phyloP scores from a whole-genome alignment of 53 echinoderm and acorn worm species.

The Apostichopus leukothele region DNA sequence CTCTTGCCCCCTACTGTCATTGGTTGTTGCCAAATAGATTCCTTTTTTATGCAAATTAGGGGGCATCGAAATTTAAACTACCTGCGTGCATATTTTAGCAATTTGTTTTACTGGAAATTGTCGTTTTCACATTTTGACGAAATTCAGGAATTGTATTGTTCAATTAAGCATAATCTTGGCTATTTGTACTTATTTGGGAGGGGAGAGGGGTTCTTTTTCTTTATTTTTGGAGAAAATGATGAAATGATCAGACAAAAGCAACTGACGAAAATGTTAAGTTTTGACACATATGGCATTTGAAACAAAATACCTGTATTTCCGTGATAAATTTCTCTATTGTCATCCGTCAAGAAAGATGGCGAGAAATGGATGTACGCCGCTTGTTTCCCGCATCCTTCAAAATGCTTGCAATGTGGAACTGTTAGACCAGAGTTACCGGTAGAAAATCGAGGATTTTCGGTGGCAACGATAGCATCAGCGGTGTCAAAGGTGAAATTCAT shows the following conservation, averaged over 20 bases:
- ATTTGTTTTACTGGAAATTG: too few species aligned
- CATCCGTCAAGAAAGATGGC: conserved; percentile 45
- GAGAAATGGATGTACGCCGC: conserved; percentile 60
- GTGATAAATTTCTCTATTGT: conserved; percentile 9
- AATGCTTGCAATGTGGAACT: conserved; percentile 58
- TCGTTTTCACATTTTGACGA: too few species aligned
- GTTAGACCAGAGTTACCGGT: neutral
- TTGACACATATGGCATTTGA: neutral
- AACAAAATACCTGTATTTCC: conserved; percentile 27
- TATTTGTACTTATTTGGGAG: too few species aligned
- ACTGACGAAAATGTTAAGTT: neutral
- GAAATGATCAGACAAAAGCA: neutral
- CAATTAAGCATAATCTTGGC: neutral
- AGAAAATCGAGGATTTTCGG: conserved; percentile 59
- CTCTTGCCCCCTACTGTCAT: too few species aligned
- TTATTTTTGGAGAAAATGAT: too few species aligned
- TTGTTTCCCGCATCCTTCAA: conserved; percentile 62
- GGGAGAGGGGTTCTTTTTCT: too few species aligned
- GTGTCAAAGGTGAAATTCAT: conserved; percentile 60
- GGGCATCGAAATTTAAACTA: too few species aligned
- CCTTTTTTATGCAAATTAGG: too few species aligned
- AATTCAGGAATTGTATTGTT: too few species aligned
- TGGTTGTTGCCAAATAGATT: too few species aligned
- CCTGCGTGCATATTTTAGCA: too few species aligned
- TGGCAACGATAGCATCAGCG: conserved; percentile 65